Base-by-base conservation (phyloP, 2,113 vertebrate genomes). In the Sterna hirundo region DNA sequence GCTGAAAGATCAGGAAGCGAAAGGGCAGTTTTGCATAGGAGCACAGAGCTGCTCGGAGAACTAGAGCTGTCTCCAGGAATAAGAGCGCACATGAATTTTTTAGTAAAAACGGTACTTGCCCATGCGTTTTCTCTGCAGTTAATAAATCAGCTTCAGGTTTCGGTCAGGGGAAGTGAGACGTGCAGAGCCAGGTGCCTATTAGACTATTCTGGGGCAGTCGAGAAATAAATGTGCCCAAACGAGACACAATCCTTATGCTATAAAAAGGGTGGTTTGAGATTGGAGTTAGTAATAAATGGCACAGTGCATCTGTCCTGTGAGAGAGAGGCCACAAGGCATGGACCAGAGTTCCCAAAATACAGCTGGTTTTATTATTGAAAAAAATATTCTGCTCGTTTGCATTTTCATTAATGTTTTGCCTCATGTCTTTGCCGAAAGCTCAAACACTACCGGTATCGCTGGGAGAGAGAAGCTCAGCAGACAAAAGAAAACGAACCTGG, bases 21-120 rank as follows among this genome's bases (percentile, higher is more conserved):
- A 94, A 94, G 66, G 9, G 13, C 8, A 36, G 81, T 52, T 96
- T 94, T 97, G 94, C 78, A 85, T 91, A 72, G 26, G 44, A 46
- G 19, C 32, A 29, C 54, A 52, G 81, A 83, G 40, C 27, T 78
- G 66, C 74, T 64, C 47, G 16, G 65, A 29, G 44, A 36, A 27
- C 36, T 29, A 62, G 54, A 58, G 89, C 78, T 85, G 84, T 51
- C 58, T 97, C 89, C 84, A 95, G 94, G 94, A 97, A 90, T 79
- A 42, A 72, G 75, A 85, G 26, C 54, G 57, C 0, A 3, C 16
- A 32, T 11, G 74, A 83, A 46, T 5, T 55, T 94, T 96, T 91
- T 54, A 86, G 87, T 91, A 81, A 95, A 87, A 96, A 40, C 91
- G 22, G 25, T 55, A 70, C 75, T 94, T 70, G 29, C 58, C 38